phyloP scores from a whole-genome alignment of 2,797 vertebrate species.

The Propithecus perrieri region DNA sequence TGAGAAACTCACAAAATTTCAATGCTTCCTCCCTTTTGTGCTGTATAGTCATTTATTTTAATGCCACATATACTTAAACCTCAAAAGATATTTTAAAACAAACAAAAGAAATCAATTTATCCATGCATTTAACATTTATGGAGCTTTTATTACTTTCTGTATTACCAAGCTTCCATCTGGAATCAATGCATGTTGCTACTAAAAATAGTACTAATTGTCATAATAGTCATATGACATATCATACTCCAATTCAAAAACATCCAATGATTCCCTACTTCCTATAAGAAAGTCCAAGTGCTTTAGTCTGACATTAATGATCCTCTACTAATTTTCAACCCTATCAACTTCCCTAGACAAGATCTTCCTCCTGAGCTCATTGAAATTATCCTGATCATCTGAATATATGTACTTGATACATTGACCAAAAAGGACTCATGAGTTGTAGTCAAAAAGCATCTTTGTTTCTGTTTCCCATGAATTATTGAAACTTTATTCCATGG shows the following conservation, averaged over 20 bases:
- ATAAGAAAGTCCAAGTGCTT: not conserved
- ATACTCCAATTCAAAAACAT: not conserved
- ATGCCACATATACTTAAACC: not conserved
- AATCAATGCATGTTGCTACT: not conserved
- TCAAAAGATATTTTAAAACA: not conserved
- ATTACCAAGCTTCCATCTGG: not conserved
- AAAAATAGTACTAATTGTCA: not conserved
- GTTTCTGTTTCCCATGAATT: not conserved
- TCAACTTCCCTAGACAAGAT: not conserved
- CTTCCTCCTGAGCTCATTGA: not conserved
- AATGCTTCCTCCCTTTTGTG: not conserved
- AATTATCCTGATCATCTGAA: not conserved
- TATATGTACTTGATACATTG: not conserved
- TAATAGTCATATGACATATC: not conserved
- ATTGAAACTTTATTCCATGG: conserved; percentile 9
- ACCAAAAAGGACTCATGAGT: not conserved
- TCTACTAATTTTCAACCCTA: not conserved
- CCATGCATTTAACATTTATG: not conserved
- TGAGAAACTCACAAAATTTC: not conserved
- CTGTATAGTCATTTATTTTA: not conserved
- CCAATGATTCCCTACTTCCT: not conserved
- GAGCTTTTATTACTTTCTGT: not conserved
- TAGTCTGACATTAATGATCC: not conserved
- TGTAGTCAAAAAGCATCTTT: not conserved
- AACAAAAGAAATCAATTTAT: not conserved